phyloP scores from a whole-genome alignment of 2,888 invertebrate species.

The Amblyjoppa proteus region DNA sequence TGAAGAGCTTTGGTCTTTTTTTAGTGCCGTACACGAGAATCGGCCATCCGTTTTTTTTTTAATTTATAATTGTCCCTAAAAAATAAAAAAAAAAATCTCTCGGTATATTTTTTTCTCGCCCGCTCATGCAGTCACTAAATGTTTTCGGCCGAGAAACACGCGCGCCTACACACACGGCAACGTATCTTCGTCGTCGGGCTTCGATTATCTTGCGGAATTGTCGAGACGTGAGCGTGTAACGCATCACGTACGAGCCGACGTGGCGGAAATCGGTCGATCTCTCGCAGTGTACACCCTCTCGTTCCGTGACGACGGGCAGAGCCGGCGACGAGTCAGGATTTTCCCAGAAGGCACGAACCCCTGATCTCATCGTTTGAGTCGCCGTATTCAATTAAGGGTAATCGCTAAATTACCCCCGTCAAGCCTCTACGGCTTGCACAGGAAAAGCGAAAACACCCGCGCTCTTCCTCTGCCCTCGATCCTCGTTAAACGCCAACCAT shows the following conservation, averaged over 20 bases:
- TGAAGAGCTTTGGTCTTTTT: too few relatives aligned
- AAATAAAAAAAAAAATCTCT: too few relatives aligned
- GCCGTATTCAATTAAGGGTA: slow-evolving; percentile 83
- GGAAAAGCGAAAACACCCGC: slow-evolving; percentile 22
- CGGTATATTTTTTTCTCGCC: too few relatives aligned
- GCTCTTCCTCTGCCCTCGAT: not conserved
- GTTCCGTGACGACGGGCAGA: slow-evolving; percentile 30
- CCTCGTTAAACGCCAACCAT: slow-evolving; percentile 26
- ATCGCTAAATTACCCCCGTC: slow-evolving; percentile 81
- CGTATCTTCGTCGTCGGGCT: slow-evolving; percentile 35
- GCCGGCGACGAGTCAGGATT: slow-evolving; percentile 48
- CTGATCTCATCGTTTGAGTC: slow-evolving; percentile 75
- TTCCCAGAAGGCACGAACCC: slow-evolving; percentile 72
- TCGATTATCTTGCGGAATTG: slow-evolving; percentile 62
- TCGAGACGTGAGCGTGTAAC: slow-evolving; percentile 55
- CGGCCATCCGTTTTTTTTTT: too few relatives aligned
- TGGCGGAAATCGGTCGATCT: slow-evolving; percentile 54
- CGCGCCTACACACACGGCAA: not conserved
- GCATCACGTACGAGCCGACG: slow-evolving; percentile 63
- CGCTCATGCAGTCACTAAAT: not conserved
- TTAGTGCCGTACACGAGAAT: too few relatives aligned
- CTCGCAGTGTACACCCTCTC: not conserved
- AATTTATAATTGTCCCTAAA: too few relatives aligned
- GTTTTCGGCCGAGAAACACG: slow-evolving; percentile 3
- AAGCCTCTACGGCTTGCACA: slow-evolving; percentile 60